Evolutionary conservation across 2,797 vertebrate species (phyloP).

Genomic region (Macropodus opercularis): DNA sequence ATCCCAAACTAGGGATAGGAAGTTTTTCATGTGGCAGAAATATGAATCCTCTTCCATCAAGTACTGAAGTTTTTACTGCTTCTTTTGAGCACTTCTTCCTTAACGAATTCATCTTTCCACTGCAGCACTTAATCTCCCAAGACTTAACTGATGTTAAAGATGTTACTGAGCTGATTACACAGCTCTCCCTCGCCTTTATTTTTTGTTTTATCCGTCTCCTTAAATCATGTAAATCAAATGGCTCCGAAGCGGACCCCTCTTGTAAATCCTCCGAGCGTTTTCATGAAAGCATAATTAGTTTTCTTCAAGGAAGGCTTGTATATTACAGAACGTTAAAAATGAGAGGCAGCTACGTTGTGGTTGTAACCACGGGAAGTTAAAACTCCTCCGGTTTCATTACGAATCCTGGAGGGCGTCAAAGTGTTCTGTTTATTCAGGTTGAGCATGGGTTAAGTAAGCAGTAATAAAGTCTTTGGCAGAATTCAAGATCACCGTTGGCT

Average conservation of each 20-base stretch:
- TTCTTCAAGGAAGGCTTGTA: slow-evolving; percentile 29
- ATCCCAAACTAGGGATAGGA: too few species aligned
- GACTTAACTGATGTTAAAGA: slow-evolving; percentile 27
- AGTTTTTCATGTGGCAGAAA: neutral
- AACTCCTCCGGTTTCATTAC: slow-evolving; percentile 39
- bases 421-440: slow-evolving; percentile 6
- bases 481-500: slow-evolving; percentile 16
- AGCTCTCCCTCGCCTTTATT: slow-evolving; percentile 5
- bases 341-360: slow-evolving; percentile 16
- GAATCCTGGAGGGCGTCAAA: slow-evolving; percentile 23
- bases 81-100: neutral
- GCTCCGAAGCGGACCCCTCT: slow-evolving; percentile 22
- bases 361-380: slow-evolving; percentile 44
- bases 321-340: slow-evolving; percentile 31
- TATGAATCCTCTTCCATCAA: neutral
- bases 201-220: slow-evolving; percentile 41
- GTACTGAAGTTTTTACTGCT: neutral
- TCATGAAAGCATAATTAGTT: slow-evolving; percentile 67
- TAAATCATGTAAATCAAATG: slow-evolving; percentile 54
- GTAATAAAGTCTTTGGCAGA: slow-evolving; percentile 8
- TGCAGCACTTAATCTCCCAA: slow-evolving; percentile 9
- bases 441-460: slow-evolving; percentile 4
- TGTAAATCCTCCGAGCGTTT: slow-evolving; percentile 51
- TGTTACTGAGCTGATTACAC: slow-evolving; percentile 28
- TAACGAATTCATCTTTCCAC: neutral